A percentile compares a stretch with the other conserved stretches of the same genome.
Evolutionary conservation across 2,797 vertebrate genomes (phyloP).

Genomic region (Falco biarmicus): DNA sequence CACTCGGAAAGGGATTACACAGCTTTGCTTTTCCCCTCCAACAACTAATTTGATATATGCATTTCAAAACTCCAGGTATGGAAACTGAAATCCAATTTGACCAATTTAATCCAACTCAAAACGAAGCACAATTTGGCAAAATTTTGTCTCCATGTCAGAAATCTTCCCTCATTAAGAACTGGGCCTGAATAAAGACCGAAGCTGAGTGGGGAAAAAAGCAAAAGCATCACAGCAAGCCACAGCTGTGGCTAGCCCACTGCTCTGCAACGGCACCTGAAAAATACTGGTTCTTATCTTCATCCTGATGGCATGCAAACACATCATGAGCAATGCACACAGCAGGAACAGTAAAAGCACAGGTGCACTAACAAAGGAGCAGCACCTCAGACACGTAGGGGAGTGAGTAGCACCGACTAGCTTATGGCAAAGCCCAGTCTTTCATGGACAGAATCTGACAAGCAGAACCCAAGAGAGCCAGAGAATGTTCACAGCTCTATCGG

Average conservation of each 20-base stretch:
- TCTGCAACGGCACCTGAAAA: background rate
- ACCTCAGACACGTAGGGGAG: background rate
- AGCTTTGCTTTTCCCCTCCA: background rate
- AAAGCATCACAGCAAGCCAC: background rate
- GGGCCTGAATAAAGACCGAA: background rate
- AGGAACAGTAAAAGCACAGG: background rate
- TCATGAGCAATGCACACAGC: accelerated
- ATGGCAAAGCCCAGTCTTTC: background rate
- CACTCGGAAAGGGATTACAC: background rate
- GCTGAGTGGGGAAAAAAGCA: background rate
- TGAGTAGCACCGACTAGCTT: background rate
- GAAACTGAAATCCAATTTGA: background rate
- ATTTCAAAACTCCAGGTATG: background rate
- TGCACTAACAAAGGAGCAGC: background rate
- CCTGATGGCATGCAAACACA: background rate
- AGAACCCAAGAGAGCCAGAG: accelerated
- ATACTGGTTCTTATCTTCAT: background rate
- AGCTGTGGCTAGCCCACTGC: background rate
- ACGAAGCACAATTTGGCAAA: background rate
- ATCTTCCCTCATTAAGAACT: background rate
- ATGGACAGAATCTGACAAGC: background rate
- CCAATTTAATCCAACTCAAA: background rate
- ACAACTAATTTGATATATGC: background rate
- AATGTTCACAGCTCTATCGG: background rate
- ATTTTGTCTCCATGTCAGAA: background rate